These are phyloP conservation scores for Tympanuchus pallidicinctus DNA, from an alignment of 2,113 vertebrate species.

Conservation along the genomic window DNA sequence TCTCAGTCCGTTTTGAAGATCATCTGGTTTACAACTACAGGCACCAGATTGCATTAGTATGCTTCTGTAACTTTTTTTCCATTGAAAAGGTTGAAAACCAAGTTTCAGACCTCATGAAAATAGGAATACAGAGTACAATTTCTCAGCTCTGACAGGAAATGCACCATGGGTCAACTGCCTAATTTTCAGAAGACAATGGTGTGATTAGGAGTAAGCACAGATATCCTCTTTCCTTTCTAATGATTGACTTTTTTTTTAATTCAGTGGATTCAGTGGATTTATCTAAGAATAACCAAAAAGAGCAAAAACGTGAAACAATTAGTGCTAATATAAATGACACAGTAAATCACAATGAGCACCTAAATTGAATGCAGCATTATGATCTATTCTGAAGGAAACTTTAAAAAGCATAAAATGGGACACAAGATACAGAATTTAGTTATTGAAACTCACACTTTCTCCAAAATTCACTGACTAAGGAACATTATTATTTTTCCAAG, in stretches of 20 bases:
- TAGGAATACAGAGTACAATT: background rate
- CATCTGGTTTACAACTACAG: background rate
- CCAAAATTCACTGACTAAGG: background rate
- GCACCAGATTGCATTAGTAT: background rate
- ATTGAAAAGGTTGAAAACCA: background rate
- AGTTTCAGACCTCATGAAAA: background rate
- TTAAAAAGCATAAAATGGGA: background rate
- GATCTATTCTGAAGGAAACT: background rate
- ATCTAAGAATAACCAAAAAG: background rate
- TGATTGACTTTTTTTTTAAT: background rate
- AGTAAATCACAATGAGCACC: background rate
- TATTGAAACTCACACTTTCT: fast-evolving
- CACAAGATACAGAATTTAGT: background rate
- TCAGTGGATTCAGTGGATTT: background rate
- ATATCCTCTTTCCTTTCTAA: background rate
- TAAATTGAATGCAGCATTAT: background rate
- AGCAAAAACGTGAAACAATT: background rate
- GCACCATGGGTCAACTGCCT: background rate
- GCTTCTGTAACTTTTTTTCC: background rate
- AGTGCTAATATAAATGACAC: background rate
- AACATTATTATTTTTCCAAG: background rate
- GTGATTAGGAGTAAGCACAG: background rate
- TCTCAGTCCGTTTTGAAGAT: background rate
- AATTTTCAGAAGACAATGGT: background rate
- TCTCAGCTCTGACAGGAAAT: background rate